Base-by-base conservation (phyloP, 2,797 vertebrate species). In the Pagetopsis macropterus region DNA sequence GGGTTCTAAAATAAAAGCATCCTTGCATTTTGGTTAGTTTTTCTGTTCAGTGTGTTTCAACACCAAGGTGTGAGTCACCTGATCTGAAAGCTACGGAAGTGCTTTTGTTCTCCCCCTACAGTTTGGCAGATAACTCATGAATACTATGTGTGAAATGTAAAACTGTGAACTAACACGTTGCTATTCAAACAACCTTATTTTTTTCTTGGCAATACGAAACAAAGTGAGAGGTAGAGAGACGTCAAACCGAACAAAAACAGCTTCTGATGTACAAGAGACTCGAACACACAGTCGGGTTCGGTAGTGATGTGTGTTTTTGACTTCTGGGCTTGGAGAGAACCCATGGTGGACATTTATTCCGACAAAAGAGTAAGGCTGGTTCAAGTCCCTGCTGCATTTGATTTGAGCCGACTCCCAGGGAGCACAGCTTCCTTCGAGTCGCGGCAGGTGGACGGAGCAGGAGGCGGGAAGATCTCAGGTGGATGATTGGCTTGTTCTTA, bases 151-250 rank as follows among this genome's bases (percentile, higher is more conserved):
- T 71, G 78, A 68, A 83, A 73, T 19, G 41, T 75, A 65, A 77
- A 77, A 68, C n/a, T 75, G 84, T 77, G 76, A 83, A 67, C 27
- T 48, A 58, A 83, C 74, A 69, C 27, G 49, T 70, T 79, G 59
- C 60, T 67, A 17, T 65, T 58, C 43, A 19, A 82, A 72, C 31
- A 23, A 60, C 33, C 6, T 31, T 31, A 13, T 31, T 9, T 65
- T 45, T 64, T 82, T 86, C 33, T 82, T 79, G 83, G 70, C 82
- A 84, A 87, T 73, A 81, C 67, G 66, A 46, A 80, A 87, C 73
- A 73, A 77, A 79, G 87, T 87, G 81, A 90, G 91, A 92, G 90
- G 91, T 92, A 93, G 91, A 92, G 78, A 89, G 82, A 90, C 73
- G 40, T 71, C 57, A 73, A 86, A 78, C 14, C 27, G 71, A 83